Conservation (phyloP, 1,140 invertebrate species). For the Meloidogyne floridensis region DNA sequence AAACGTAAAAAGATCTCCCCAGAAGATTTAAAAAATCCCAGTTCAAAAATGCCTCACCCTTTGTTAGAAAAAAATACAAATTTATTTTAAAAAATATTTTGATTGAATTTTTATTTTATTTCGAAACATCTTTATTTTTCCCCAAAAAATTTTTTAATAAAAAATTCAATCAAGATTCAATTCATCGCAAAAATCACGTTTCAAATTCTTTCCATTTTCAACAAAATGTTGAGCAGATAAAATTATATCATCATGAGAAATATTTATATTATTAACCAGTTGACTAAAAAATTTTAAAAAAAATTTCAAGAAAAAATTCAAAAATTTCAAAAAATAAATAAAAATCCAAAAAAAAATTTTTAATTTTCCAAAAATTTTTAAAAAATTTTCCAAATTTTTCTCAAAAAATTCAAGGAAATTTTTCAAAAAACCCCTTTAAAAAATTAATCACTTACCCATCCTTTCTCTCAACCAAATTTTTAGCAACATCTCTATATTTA, state of each 20-base stretch:
- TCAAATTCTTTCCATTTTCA: neutral
- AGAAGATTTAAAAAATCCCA: no score
- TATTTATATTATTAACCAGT: neutral
- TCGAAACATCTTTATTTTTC: no score
- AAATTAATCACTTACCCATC: neutral
- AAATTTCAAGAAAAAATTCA: neutral
- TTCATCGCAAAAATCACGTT: conserved; percentile 15
- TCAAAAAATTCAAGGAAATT: no score
- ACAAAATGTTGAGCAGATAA: neutral
- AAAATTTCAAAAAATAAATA: conserved; percentile 12
- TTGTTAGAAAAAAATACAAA: no score
- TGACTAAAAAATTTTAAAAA: neutral
- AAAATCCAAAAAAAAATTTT: neutral
- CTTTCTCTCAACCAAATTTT: neutral
- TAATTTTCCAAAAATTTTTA: neutral
- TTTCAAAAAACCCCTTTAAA: neutral
- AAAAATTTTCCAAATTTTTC: neutral
- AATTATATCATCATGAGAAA: conserved; percentile 21
- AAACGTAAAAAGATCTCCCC: no score
- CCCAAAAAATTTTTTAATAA: no score
- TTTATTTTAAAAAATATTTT: no score
- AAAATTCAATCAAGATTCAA: conserved; percentile 12
- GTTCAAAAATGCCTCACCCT: no score
- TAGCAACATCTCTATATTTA: conserved; percentile 1
- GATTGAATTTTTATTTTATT: no score